phyloP scores from a whole-genome alignment of 2,113 vertebrate species.

The Gallinago paraguaiae region DNA sequence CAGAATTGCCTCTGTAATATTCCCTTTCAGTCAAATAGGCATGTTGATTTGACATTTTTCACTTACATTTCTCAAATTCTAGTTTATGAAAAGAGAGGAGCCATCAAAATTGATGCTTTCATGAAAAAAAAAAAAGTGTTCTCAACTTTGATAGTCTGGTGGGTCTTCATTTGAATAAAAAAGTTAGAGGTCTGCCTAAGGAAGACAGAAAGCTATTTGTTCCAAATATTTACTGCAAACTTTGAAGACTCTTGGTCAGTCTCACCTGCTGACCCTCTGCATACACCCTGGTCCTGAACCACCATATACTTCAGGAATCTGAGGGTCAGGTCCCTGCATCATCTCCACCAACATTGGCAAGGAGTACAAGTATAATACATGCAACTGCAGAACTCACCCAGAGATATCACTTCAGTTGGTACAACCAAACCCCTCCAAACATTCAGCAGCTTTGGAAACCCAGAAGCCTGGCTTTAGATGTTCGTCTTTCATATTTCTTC shows the following conservation, averaged over 20 bases:
- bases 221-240: not conserved
- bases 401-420: not conserved
- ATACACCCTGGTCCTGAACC: not conserved
- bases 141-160: not conserved
- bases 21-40: not conserved
- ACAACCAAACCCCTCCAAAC: not conserved
- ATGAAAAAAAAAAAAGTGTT: no score
- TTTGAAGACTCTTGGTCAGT: not conserved
- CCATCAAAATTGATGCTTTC: not conserved
- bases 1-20: not conserved
- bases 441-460: not conserved
- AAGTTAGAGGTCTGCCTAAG: not conserved
- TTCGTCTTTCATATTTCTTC: not conserved
- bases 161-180: not conserved
- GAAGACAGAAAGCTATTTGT: not conserved
- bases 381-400: rapidly evolving
- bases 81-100: not conserved
- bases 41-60: not conserved
- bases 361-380: not conserved
- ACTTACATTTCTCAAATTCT: not conserved
- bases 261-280: rapidly evolving
- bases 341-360: not conserved
- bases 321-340: not conserved
- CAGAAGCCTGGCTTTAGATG: not conserved
- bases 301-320: not conserved